These are phyloP conservation scores for Palaemon carinicauda DNA, from an alignment of 1,140 invertebrate genomes.

Conservation along the genomic window DNA sequence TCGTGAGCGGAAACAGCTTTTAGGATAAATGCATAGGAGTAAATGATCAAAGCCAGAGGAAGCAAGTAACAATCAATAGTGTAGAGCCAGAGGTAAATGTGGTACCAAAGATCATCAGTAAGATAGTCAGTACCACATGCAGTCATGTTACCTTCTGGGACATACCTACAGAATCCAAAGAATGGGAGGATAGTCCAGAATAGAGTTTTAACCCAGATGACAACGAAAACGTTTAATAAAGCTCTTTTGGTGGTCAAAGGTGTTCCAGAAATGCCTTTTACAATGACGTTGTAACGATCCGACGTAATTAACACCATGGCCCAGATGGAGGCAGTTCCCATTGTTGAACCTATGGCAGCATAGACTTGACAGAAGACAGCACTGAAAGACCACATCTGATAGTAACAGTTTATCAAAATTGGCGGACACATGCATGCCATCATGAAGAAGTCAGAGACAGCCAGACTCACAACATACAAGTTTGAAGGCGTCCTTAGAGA, in stretches of 20 bases:
- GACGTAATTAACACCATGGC: slow-evolving; percentile 61
- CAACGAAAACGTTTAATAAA: neutral
- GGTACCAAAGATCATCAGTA: slow-evolving; percentile 39
- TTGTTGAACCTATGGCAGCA: slow-evolving; percentile 72
- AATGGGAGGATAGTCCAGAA: slow-evolving; percentile 55
- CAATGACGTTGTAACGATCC: slow-evolving; percentile 61
- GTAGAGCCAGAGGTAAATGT: slow-evolving; percentile 25
- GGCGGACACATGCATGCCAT: slow-evolving; percentile 71
- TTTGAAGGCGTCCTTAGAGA: slow-evolving; percentile 83
- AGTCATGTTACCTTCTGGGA: slow-evolving; percentile 58
- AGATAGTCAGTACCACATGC: slow-evolving; percentile 61
- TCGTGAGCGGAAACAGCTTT: slow-evolving; percentile 66
- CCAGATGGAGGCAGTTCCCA: slow-evolving; percentile 61
- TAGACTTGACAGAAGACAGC: slow-evolving; percentile 83
- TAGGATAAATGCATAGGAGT: slow-evolving; percentile 66
- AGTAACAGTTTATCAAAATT: slow-evolving; percentile 80
- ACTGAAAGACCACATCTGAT: slow-evolving; percentile 64
- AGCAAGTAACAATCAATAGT: slow-evolving; percentile 52
- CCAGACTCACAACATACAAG: slow-evolving; percentile 82
- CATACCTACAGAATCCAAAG: slow-evolving; percentile 61
- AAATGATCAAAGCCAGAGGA: slow-evolving; percentile 60
- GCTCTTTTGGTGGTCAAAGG: neutral
- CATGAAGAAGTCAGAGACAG: slow-evolving; percentile 87
- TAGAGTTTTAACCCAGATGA: neutral
- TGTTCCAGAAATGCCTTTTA: neutral